phyloP scores from a whole-genome alignment of 2,797 vertebrate genomes.

The Percopsis omiscomaycus region DNA sequence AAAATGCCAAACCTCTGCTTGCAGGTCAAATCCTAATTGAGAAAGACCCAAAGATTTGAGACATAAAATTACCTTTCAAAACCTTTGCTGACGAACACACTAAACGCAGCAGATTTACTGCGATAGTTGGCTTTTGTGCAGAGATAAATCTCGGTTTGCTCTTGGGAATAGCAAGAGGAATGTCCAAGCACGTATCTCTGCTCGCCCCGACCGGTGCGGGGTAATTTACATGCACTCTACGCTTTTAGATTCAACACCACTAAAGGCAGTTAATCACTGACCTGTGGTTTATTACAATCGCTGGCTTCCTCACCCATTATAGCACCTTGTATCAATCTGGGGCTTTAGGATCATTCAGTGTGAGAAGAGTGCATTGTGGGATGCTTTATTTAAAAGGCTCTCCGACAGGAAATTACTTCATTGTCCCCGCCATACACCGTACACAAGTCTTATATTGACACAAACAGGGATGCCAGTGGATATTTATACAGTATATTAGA shows the following conservation, averaged over 20 bases:
- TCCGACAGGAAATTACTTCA: conserved; percentile 23
- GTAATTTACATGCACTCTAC: conserved; percentile 2
- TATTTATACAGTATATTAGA: too few species aligned
- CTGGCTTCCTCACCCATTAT: conserved; percentile 20
- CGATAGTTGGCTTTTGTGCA: background rate
- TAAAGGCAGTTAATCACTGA: conserved; percentile 35
- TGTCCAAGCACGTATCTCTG: background rate
- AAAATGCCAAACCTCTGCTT: too few species aligned
- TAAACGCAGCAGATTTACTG: background rate
- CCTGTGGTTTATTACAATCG: conserved; percentile 23
- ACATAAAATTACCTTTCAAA: background rate
- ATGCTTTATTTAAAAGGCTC: conserved; percentile 31
- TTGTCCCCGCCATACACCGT: conserved; percentile 17
- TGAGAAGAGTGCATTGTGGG: conserved; percentile 3
- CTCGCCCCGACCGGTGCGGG: background rate
- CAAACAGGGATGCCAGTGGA: too few species aligned
- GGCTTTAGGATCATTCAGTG: conserved; percentile 24
- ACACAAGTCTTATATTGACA: conserved; percentile 17
- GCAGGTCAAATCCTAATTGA: too few species aligned
- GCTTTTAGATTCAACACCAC: background rate
- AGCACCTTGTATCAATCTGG: conserved; percentile 18
- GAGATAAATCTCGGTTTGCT: background rate
- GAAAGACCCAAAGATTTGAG: too few species aligned
- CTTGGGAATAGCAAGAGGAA: background rate
- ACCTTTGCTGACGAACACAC: background rate